Evolutionary conservation across 1,140 invertebrate genomes (phyloP).

Genomic region (Calephelis virginiensis): DNA sequence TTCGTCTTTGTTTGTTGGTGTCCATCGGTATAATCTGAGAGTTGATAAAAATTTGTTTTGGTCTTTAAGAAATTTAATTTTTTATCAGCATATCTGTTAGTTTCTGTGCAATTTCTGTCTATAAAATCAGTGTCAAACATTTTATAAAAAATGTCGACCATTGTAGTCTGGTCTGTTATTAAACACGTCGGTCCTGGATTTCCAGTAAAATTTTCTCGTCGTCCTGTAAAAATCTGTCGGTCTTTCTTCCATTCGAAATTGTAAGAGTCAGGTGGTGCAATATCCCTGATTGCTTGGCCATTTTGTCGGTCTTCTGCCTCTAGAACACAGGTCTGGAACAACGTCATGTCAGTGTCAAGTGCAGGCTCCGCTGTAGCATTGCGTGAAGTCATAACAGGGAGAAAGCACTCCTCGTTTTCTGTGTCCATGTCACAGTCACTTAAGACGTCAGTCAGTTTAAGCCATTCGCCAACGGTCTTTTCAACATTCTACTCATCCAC

Average conservation of each 20-base stretch:
- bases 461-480: background rate
- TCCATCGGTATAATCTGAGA: constrained; percentile 23
- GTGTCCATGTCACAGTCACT: no score
- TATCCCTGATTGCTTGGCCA: background rate
- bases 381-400: no score
- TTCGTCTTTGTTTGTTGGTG: constrained; percentile 23
- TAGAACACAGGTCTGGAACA: background rate
- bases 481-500: background rate
- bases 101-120: constrained; percentile 27
- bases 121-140: constrained; percentile 31
- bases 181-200: constrained; percentile 26
- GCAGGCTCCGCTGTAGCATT: no score
- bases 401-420: no score
- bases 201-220: constrained; percentile 26
- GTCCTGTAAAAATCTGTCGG: constrained; percentile 15
- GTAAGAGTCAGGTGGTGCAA: constrained; percentile 15
- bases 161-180: constrained; percentile 21
- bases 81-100: constrained; percentile 28
- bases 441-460: no score
- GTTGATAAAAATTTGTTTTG: background rate
- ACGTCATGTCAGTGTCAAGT: no score
- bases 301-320: background rate
- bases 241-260: constrained; percentile 26
- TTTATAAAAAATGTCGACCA: constrained; percentile 30
- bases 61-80: constrained; percentile 1